Conservation (phyloP, 92 coral and sea anemone species). For the Phenganax marumi region DNA sequence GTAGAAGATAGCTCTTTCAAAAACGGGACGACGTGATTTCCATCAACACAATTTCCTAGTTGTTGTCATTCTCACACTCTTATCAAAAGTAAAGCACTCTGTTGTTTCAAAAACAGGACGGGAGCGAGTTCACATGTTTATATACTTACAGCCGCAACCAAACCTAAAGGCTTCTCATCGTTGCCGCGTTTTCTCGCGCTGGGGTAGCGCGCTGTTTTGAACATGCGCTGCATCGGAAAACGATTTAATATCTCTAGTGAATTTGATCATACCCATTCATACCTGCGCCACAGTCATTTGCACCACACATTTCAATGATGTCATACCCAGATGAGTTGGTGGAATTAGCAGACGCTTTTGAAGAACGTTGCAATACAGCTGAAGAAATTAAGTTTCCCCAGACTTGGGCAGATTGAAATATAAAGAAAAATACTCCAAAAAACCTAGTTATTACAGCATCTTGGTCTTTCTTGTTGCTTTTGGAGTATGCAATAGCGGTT, state of each 20-base stretch:
- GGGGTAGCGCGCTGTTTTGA: too few species aligned
- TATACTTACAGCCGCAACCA: too few species aligned
- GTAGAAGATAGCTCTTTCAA: too few species aligned
- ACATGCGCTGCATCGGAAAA: too few species aligned
- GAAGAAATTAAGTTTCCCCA: constrained; percentile 97
- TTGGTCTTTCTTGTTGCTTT: constrained; percentile 72
- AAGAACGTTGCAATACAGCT: constrained; percentile 73
- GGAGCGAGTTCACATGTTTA: too few species aligned
- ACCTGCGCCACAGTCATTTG: constrained; percentile 56
- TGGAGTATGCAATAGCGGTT: constrained; percentile 74
- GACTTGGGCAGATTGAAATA: constrained; percentile 92
- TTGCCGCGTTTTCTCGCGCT: too few species aligned
- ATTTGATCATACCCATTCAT: neutral
- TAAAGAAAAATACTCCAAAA: constrained; percentile 89
- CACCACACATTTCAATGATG: constrained; percentile 70
- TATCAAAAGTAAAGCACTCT: too few species aligned
- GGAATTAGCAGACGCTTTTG: constrained; percentile 47
- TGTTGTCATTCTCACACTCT: too few species aligned
- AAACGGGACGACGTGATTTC: too few species aligned
- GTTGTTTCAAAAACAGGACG: too few species aligned
- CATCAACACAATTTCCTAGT: too few species aligned
- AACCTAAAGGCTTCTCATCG: too few species aligned
- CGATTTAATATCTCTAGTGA: neutral
- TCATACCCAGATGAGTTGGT: constrained; percentile 46
- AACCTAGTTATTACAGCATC: constrained; percentile 95